Evolutionary conservation across 2,797 vertebrate species (phyloP).

Genomic region (Tapera naevia): DNA sequence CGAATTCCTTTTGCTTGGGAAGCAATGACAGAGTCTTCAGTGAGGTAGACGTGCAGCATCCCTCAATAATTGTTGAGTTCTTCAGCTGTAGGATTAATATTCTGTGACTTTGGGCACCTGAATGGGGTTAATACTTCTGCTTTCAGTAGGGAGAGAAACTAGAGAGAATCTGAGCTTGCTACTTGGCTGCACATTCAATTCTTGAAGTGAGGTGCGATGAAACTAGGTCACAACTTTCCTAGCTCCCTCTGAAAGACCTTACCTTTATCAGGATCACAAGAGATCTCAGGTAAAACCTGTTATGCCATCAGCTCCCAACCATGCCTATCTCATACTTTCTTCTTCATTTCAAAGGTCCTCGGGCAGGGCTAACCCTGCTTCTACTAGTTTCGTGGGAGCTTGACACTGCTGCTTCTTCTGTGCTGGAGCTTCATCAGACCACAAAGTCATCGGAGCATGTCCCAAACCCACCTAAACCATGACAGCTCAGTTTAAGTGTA

Average conservation of each 20-base stretch:
- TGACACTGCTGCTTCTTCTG: not conserved
- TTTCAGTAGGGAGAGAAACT: not conserved
- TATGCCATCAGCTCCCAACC: not conserved
- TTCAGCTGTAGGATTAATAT: not conserved
- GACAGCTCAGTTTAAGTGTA: not conserved
- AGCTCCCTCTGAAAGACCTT: not conserved
- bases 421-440: not conserved
- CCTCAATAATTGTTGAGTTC: not conserved
- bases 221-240: not conserved
- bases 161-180: not conserved
- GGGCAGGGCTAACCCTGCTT: not conserved
- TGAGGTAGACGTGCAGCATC: not conserved
- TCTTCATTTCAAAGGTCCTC: not conserved
- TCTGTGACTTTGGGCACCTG: not conserved
- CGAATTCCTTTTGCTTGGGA: not conserved
- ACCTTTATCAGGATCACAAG: not conserved
- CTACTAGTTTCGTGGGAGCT: not conserved
- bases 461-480: not conserved
- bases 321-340: not conserved
- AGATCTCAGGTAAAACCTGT: not conserved
- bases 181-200: not conserved
- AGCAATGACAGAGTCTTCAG: not conserved
- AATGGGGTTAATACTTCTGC: not conserved
- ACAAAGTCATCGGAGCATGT: not conserved
- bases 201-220: not conserved